Percentiles rank a stretch among this genome's conserved stretches.
These are phyloP conservation scores for Rynchops niger DNA, from an alignment of 2,113 vertebrate species.

Conservation along the genomic window DNA sequence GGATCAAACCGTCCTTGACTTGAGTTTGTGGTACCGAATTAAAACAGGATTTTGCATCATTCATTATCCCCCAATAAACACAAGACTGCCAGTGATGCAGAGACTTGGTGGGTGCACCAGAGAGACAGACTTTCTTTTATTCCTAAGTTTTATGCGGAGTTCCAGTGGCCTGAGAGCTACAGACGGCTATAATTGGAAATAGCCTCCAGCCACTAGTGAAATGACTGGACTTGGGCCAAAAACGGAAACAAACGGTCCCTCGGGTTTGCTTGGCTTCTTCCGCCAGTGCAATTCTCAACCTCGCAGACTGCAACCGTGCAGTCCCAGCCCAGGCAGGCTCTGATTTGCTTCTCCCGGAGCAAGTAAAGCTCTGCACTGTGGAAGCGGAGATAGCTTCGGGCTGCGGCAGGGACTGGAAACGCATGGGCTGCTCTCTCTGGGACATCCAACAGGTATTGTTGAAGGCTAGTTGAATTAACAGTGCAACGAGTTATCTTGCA, in stretches of 20 bases:
- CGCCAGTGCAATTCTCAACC: not conserved
- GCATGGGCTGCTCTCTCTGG: not conserved
- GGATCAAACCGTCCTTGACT: not conserved
- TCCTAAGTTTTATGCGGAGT: not conserved
- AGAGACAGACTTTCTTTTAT: not conserved
- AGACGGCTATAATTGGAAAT: not conserved
- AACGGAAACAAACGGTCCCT: not conserved
- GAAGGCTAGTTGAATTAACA: not conserved
- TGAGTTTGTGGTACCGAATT: not conserved
- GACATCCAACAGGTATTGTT: not conserved
- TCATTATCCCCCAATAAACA: not conserved
- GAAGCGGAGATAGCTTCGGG: not conserved
- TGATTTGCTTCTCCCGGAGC: not conserved
- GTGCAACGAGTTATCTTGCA: not conserved
- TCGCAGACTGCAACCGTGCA: not conserved
- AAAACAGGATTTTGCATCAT: not conserved
- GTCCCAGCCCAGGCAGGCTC: not conserved
- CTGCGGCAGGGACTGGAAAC: not conserved
- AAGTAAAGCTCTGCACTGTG: not conserved
- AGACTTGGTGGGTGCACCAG: not conserved
- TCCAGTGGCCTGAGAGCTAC: not conserved
- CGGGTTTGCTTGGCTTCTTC: not conserved
- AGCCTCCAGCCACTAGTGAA: not conserved
- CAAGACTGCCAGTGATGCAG: not conserved
- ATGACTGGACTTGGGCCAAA: not conserved